Evolutionary conservation across 2,797 vertebrate genomes (phyloP).

Genomic region (Sylvilagus floridanus): DNA sequence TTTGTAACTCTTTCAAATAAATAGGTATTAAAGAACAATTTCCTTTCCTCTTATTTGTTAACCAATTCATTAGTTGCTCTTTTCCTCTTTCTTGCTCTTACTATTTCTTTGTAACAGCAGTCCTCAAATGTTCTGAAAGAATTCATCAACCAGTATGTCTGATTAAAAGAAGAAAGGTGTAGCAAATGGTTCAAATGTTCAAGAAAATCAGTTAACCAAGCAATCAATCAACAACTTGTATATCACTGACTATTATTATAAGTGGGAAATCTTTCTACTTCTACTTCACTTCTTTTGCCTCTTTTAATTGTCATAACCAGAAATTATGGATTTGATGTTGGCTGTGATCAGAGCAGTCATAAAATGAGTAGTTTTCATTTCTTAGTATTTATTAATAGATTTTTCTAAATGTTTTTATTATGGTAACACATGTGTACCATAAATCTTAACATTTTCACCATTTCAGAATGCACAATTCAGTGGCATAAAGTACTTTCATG

Average conservation of each 20-base stretch:
- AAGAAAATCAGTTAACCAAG: background rate
- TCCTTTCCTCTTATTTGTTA: background rate
- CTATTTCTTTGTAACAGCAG: background rate
- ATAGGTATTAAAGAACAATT: no score
- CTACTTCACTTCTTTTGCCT: background rate
- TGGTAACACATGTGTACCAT: background rate
- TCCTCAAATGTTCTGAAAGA: background rate
- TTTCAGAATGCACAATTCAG: background rate
- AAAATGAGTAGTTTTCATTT: background rate
- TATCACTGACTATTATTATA: background rate
- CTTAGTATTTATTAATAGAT: background rate
- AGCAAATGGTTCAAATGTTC: background rate
- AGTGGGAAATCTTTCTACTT: background rate
- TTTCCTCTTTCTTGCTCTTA: background rate
- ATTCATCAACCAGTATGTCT: background rate
- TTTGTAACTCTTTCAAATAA: no score
- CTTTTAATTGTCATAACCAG: background rate
- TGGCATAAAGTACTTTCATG: background rate
- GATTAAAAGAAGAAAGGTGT: background rate
- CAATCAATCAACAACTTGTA: background rate
- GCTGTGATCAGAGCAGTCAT: background rate
- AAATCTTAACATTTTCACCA: background rate
- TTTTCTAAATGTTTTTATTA: background rate
- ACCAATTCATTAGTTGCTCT: background rate
- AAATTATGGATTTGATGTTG: background rate